phyloP scores from a whole-genome alignment of 2,797 vertebrate genomes.

The Salmo trutta region DNA sequence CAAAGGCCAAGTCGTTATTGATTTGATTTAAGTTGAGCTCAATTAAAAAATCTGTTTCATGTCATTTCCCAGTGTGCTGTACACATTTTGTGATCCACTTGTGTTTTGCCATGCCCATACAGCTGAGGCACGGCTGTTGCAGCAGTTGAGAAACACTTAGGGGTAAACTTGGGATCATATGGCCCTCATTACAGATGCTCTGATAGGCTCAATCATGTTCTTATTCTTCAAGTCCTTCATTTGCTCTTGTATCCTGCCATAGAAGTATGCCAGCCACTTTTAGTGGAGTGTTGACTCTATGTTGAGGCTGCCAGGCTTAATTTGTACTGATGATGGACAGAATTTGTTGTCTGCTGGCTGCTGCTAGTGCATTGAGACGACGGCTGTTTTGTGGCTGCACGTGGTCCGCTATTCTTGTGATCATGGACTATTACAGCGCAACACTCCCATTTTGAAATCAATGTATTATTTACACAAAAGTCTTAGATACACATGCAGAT shows the following conservation, averaged over 20 bases:
- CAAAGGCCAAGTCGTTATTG: neutral
- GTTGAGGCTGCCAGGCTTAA: constrained; percentile 10
- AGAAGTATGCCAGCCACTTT: constrained; percentile 6
- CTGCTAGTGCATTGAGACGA: neutral
- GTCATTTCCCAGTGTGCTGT: neutral
- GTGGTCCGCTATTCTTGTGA: neutral
- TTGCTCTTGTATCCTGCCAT: constrained; percentile 14
- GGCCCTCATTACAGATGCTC: constrained; percentile 22
- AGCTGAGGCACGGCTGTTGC: neutral
- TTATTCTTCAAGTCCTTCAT: constrained; percentile 23
- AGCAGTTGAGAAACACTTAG: neutral
- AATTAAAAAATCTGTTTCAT: neutral
- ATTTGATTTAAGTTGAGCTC: neutral
- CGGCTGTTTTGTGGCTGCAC: neutral
- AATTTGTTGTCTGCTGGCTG: constrained; percentile 13
- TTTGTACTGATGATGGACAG: constrained; percentile 14
- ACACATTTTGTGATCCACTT: neutral
- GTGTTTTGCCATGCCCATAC: neutral
- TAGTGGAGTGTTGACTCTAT: constrained; percentile 13
- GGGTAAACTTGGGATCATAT: constrained; percentile 12
- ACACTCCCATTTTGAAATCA: neutral
- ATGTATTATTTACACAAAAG: neutral
- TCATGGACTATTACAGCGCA: neutral
- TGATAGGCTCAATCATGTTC: constrained; percentile 19
- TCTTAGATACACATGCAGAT: neutral